Percentiles rank a stretch among this genome's conserved stretches.
phyloP scores from a whole-genome alignment of 2,888 invertebrate genomes.

The Orthonevra nobilis region DNA sequence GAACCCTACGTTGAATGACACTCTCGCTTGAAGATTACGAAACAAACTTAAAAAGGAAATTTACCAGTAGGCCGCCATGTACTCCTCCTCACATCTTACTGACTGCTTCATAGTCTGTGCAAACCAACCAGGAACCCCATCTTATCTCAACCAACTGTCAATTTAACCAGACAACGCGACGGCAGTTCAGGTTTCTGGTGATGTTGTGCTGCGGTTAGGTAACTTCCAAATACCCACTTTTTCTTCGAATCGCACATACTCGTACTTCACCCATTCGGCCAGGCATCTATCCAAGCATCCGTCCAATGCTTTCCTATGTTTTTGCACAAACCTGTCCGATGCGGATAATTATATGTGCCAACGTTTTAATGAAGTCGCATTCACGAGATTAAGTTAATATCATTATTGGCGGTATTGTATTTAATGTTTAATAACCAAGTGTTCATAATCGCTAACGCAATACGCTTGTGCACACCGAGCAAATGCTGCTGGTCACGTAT shows the following conservation, averaged over 20 bases:
- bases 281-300: not conserved
- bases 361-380: conserved; percentile 31
- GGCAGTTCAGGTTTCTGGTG: conserved; percentile 34
- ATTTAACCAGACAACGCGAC: conserved; percentile 29
- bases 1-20: no score
- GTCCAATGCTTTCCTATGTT: no score
- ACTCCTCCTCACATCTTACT: conserved; percentile 11
- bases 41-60: no score
- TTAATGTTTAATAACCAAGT: conserved; percentile 1
- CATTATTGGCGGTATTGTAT: conserved; percentile 9
- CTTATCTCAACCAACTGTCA: conserved; percentile 22
- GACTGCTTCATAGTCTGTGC: not conserved
- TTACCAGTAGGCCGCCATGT: no score
- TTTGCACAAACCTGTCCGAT: not conserved
- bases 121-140: conserved; percentile 14
- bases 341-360: conserved; percentile 19
- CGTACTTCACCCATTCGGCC: conserved; percentile 1
- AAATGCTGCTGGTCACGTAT: not conserved
- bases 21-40: no score
- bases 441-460: conserved; percentile 20
- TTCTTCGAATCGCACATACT: not conserved
- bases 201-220: conserved; percentile 2
- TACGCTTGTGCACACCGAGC: conserved; percentile 2
- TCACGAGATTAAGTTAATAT: conserved; percentile 26
- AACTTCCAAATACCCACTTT: conserved; percentile 18